A percentile compares a stretch with the other conserved stretches of the same genome.
phyloP scores from a whole-genome alignment of 2,113 vertebrate genomes.

The Ploceus nigricollis region DNA sequence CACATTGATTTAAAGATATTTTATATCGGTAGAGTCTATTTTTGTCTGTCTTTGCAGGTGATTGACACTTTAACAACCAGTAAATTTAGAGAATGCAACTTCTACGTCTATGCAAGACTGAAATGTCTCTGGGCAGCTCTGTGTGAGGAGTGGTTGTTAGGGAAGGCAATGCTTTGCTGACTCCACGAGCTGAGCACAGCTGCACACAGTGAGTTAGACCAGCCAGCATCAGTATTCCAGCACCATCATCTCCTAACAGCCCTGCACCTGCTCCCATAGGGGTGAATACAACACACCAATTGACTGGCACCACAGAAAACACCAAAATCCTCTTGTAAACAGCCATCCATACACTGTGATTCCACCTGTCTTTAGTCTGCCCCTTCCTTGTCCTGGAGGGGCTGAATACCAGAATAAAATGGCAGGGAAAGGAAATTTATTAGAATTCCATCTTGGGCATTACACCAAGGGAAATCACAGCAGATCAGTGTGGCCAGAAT shows the following conservation, averaged over 20 bases:
- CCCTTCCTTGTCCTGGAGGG: not conserved
- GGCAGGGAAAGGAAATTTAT: not conserved
- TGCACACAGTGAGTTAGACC: not conserved
- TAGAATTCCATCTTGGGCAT: fast-evolving
- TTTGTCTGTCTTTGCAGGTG: not conserved
- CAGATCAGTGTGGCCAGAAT: not conserved
- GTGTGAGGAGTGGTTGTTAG: not conserved
- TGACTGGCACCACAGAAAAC: not conserved
- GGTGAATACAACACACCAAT: not conserved
- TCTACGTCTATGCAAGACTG: not conserved
- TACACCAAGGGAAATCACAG: not conserved
- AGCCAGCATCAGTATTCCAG: not conserved
- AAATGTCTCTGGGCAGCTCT: not conserved
- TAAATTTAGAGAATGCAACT: not conserved
- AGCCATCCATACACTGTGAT: not conserved
- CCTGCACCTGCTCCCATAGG: not conserved
- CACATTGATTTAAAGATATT: not conserved
- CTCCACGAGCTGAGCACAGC: not conserved
- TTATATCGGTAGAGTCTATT: not conserved
- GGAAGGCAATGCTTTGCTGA: not conserved
- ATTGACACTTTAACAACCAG: not conserved
- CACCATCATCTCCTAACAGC: not conserved
- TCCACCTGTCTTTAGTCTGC: not conserved
- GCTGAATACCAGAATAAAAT: not conserved
- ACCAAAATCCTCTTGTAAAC: not conserved